These are phyloP conservation scores for Aethes cnicana DNA, from an alignment of 2,888 invertebrate species.

Conservation along the genomic window DNA sequence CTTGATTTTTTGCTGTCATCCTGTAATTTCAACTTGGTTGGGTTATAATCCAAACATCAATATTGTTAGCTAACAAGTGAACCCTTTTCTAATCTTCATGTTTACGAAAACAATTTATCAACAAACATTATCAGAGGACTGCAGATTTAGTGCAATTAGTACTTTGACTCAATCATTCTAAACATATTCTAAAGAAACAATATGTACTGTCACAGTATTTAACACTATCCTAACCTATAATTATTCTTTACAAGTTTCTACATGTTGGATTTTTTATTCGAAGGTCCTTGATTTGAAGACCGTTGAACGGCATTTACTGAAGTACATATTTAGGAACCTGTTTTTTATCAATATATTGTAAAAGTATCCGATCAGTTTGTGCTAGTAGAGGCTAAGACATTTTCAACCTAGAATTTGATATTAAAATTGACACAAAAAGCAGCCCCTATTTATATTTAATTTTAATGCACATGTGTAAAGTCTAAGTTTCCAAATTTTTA, in stretches of 20 bases:
- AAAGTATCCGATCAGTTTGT: too few relatives aligned
- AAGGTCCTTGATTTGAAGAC: constrained; percentile 5
- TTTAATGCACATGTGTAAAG: too few relatives aligned
- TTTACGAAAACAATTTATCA: constrained; percentile 13
- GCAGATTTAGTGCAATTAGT: too few relatives aligned
- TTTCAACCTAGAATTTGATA: too few relatives aligned
- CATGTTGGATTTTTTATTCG: constrained; percentile 14
- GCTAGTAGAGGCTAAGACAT: too few relatives aligned
- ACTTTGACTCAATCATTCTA: too few relatives aligned
- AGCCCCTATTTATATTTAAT: too few relatives aligned
- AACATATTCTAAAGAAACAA: too few relatives aligned
- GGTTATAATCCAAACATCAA: constrained; percentile 61
- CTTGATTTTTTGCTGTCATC: constrained; percentile 16
- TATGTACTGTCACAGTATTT: not conserved
- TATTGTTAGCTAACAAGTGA: constrained; percentile 38
- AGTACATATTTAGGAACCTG: not conserved
- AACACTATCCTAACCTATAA: constrained; percentile 15
- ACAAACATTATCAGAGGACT: too few relatives aligned
- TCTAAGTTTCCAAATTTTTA: too few relatives aligned
- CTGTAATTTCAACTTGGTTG: constrained; percentile 39
- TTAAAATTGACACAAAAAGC: too few relatives aligned
- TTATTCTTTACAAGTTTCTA: constrained; percentile 15
- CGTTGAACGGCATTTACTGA: not conserved
- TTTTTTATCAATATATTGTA: too few relatives aligned
- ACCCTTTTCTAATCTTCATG: constrained; percentile 20